Evolutionary conservation across 2,113 vertebrate species (phyloP), one percentile per base, ranked within the genome.

Genomic region (Anhinga anhinga): DNA sequence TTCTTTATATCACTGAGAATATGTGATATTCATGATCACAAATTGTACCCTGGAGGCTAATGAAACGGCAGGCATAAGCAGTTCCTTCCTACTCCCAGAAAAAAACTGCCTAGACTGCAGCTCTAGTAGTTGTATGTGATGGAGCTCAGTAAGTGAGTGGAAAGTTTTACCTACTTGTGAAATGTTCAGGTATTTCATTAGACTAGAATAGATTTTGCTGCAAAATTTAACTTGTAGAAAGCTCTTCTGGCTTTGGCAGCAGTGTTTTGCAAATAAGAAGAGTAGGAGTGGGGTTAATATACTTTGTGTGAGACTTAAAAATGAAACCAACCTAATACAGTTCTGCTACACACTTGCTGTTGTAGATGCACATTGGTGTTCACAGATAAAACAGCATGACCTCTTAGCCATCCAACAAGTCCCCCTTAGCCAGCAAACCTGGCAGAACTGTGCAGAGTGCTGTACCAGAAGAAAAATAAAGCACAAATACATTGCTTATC

Each of bases 31-130:
- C 82, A 49, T 63, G 44, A 94, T 95, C 72, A 81, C 73, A 86
- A 50, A 78, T 32, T 61, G 67, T 59, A 86, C 72, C 74, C 88
- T 82, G 86, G 59, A 96, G 88, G 65, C 59, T 83, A 90, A 92
- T 78, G 86, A 95, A 95, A 90, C 0, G 4, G 69, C 82, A 88
- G 72, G 69, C 88, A 90, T 69, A 92, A 93, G 65, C 76, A 74
- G 80, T 78, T 95, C 42, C 88, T 93, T 88, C 90, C 52, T 49
- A 52, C 36, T 90, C 47, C 34, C 67, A 86, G 82, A 73, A 95
- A 97, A 90, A 62, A 36, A 11, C 40, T 81, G 94, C 92, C 94
- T 95, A 92, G 92, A 88, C 94, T 81, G 72, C 86, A 95, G 79
- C 2, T 18, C 88, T 63, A 66, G 79, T 73, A 88, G 88, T n/a